Base-by-base conservation (phyloP, 2,888 invertebrate genomes). In the Clitarchus hookeri region DNA sequence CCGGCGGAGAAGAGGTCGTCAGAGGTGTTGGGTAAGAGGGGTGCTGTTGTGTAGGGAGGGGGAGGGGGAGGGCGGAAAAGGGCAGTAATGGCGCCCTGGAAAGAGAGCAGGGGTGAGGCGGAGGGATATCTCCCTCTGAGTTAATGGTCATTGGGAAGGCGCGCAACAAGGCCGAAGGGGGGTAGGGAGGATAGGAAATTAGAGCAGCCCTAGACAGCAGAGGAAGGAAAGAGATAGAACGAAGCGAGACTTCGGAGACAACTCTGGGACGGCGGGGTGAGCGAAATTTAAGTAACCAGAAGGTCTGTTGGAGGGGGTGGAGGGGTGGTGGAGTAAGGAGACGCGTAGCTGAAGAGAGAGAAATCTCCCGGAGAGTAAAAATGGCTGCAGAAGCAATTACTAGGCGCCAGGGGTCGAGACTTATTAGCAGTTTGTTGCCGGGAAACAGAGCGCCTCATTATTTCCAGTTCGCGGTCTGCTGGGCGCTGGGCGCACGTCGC, bases 91-190 rank as follows among this genome's bases (percentile, higher is more conserved):
- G 48, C 48, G 48, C 16, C 48, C 48, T 48, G 48, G 48, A 11
- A 48, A 48, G 65, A 16, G 65, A 0, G 65, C 0, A 23, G 23
- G 65, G 65, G 13, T 23, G 19, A 2, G 65, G 65, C 13, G n/a
- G 65, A n/a, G 19, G 65, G 65, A 48, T 13, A 19, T 65, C 65
- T 65, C 23, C 65, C n/a, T 23, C 65, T 65, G 65, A 65, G 65
- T 65, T 65, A 65, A 65, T 65, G 65, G 65, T 65, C 65, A 65
- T 65, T 65, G 65, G 65, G n/a, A 65, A 65, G 65, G 65, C 65
- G 65, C 65, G 65, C 65, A 65, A 65, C 65, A 65, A 65, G 65
- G 3, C 65, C n/a, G 23, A 1, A 8, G 65, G 23, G 8, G 65
- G 65, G n/a, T n/a, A 1, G 19, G 65, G n/a, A 65, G 23, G 65